A percentile compares a stretch with the other conserved stretches of the same genome.
Conservation (phyloP, 2,888 invertebrate genomes). For the Phaedon cochleariae region DNA sequence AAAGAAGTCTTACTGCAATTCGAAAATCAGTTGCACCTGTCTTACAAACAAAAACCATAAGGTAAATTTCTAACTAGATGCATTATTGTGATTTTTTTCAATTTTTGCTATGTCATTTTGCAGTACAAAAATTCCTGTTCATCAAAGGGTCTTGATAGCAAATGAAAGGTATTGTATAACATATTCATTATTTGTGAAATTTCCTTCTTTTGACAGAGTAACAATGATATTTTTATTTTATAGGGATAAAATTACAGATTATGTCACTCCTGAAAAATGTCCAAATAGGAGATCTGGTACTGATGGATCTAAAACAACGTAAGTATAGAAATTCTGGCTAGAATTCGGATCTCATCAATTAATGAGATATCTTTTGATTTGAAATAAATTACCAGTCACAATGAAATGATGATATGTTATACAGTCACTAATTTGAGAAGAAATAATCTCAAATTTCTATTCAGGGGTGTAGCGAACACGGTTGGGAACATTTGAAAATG, state of each 20-base stretch:
- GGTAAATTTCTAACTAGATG: neutral
- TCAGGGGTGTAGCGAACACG: too few species aligned
- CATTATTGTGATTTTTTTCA: neutral
- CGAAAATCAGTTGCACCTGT: conserved; percentile 8
- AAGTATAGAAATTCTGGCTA: conserved; percentile 11
- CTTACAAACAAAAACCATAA: conserved; percentile 1
- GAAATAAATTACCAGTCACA: too few species aligned
- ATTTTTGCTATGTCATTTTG: neutral
- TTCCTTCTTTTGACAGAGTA: too few species aligned
- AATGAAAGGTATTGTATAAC: too few species aligned
- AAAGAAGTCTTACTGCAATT: neutral
- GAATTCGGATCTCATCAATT: too few species aligned
- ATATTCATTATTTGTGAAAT: too few species aligned
- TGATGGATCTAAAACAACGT: conserved; percentile 29
- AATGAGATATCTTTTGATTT: too few species aligned
- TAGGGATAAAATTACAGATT: neutral
- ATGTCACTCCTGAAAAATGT: conserved; percentile 4
- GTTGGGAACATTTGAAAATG: too few species aligned
- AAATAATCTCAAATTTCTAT: too few species aligned
- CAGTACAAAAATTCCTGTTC: conserved; percentile 12
- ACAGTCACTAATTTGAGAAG: too few species aligned
- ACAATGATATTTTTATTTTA: too few species aligned
- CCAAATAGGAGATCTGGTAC: neutral
- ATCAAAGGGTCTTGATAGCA: neutral
- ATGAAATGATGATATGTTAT: too few species aligned